Evolutionary conservation across 2,113 vertebrate species (phyloP).

Genomic region (Kryptolebias marmoratus): DNA sequence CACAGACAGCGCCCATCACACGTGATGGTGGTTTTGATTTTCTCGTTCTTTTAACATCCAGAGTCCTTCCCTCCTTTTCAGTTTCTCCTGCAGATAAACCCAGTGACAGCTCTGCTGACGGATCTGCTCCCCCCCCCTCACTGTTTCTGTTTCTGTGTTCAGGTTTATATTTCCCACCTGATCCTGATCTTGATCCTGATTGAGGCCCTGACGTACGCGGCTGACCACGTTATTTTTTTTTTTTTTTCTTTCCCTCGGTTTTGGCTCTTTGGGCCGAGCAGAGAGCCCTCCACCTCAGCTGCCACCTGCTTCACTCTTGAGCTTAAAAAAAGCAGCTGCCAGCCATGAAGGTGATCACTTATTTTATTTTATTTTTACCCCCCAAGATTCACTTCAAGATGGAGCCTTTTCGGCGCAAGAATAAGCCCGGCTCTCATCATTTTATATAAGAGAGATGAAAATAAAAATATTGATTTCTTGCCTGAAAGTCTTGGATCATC

Average conservation of each 20-base stretch:
- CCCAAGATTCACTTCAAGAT: constrained; percentile 46
- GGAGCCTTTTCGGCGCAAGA: constrained; percentile 45
- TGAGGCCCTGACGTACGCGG: neutral
- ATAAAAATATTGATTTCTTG: constrained; percentile 19
- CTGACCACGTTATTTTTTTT: constrained; percentile 23
- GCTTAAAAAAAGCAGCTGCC: constrained; percentile 45
- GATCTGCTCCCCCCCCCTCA: no score
- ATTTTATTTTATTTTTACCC: neutral
- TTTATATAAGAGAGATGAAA: constrained; percentile 34
- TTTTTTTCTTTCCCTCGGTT: constrained; percentile 15
- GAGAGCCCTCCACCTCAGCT: constrained; percentile 25
- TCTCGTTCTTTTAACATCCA: no score
- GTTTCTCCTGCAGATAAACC: no score
- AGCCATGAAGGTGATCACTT: constrained; percentile 47
- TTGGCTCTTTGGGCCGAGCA: constrained; percentile 18
- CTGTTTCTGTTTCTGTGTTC: no score
- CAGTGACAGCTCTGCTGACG: no score
- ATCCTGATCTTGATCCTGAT: no score
- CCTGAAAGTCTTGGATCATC: constrained; percentile 17
- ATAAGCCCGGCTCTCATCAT: constrained; percentile 41
- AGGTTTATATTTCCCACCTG: no score
- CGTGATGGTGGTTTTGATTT: no score
- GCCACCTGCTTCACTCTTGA: constrained; percentile 25
- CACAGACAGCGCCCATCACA: no score
- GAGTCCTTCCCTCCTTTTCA: no score